phyloP scores from a whole-genome alignment of 1,140 invertebrate species.

The Drosophila sproati region DNA sequence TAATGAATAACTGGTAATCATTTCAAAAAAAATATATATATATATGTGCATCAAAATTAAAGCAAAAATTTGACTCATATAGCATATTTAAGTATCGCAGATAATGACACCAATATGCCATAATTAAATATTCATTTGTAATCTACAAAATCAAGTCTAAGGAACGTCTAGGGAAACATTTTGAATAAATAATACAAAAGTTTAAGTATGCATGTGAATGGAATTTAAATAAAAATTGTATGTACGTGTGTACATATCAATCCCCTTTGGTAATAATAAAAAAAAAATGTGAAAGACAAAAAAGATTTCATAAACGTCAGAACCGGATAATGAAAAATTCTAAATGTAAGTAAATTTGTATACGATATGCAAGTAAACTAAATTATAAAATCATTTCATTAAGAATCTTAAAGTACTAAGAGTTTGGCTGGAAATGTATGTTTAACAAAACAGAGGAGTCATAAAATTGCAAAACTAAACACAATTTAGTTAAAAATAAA shows the following conservation, averaged over 20 bases:
- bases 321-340: slow-evolving; percentile 49
- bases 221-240: slow-evolving; percentile 13
- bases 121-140: slow-evolving; percentile 18
- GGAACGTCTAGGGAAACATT: slow-evolving; percentile 45
- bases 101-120: slow-evolving; percentile 18
- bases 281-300: slow-evolving; percentile 42
- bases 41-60: slow-evolving; percentile 29
- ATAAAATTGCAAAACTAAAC: slow-evolving; percentile 16
- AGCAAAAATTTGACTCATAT: slow-evolving; percentile 55
- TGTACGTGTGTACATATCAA: slow-evolving; percentile 27
- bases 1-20: slow-evolving; percentile 57
- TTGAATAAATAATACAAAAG: slow-evolving; percentile 24
- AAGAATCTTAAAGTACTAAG: slow-evolving; percentile 1
- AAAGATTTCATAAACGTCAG: slow-evolving; percentile 32
- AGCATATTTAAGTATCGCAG: slow-evolving; percentile 7
- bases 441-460: slow-evolving; percentile 13
- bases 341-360: slow-evolving; percentile 70
- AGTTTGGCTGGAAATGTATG: slow-evolving; percentile 49
- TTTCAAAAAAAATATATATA: slow-evolving; percentile 37
- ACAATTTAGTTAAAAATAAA: slow-evolving; percentile 50
- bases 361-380: slow-evolving; percentile 66
- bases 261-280: slow-evolving; percentile 64
- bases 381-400: slow-evolving; percentile 16
- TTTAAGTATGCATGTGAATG: slow-evolving; percentile 14
- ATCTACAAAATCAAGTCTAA: slow-evolving; percentile 28